Base-by-base conservation (phyloP, 2,797 vertebrate genomes). In the Hippopotamyrus pictus region DNA sequence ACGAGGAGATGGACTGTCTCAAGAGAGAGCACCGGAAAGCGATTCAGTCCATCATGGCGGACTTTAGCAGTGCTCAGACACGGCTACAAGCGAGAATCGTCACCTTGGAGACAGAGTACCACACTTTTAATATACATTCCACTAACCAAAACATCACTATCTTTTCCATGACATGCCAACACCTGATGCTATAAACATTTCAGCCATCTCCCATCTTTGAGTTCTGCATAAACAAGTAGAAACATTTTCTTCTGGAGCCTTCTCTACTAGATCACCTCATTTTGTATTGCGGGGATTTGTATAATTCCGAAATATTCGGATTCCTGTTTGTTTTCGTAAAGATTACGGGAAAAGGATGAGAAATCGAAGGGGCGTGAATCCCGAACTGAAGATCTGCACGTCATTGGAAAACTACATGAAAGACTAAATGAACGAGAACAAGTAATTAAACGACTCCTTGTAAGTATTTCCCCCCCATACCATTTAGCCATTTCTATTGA, bases 341-440 rank as follows among this genome's bases (percentile, higher is more conserved):
- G 98, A 89, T 93, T 98, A 92, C 96, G 97, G 88, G 97, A 97
- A 91, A 95, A 96, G 19, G 96, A 98, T 94, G 97, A 98, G 91
- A 97, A 97, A 44, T 95, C 96, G 82, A 96, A 94, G 90, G 97
- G 97, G 90, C 93, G 94, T 88, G 96, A 96, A 25, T 95, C 96
- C n/a, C 94, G 94, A 51, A 94, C 96, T 5, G 97, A 98, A 86
- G 97, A 98, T 88, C 91, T 96, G 87, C 96, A 97, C 91, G 92
- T 95, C 90, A 94, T 97, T 92, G 96, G 96, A 89, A 96, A 95
- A 90, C 96, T 99, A 89, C 97, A 98, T 95, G 97, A 97, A 91
- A 96, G 96, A 92, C 92, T 99, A 92, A 96, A 92, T 2, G 97
- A 98, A 93, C 96, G 96, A 93, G 97, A 99, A 90, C 97, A 97